Conservation (phyloP, 2,113 vertebrate genomes). For the Oreochromis tanganicae region DNA sequence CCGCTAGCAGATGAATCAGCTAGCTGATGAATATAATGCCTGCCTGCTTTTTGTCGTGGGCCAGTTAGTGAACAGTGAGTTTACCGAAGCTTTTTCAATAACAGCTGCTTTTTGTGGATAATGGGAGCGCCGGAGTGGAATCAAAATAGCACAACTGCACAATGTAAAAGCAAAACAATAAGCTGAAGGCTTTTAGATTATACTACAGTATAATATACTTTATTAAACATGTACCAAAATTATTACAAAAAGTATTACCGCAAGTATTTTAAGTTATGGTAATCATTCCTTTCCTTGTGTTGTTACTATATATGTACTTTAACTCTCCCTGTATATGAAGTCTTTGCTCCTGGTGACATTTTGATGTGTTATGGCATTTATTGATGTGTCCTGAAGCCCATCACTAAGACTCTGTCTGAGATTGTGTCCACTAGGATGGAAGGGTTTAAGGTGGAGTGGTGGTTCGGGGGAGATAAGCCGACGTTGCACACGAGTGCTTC, state of each 20-base stretch:
- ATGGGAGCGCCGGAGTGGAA: background rate
- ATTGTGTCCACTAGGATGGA: slow-evolving; percentile 19
- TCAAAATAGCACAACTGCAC: background rate
- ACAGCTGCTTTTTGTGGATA: background rate
- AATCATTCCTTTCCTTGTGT: background rate
- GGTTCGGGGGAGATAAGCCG: slow-evolving; percentile 33
- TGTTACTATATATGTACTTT: background rate
- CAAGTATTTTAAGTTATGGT: background rate
- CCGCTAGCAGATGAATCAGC: background rate
- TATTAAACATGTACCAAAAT: background rate
- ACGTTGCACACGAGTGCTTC: slow-evolving; percentile 41
- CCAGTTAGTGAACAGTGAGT: background rate
- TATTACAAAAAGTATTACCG: background rate
- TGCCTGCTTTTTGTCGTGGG: background rate
- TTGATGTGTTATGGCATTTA: slow-evolving; percentile 37
- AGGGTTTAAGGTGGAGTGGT: slow-evolving; percentile 22
- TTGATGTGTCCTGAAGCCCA: slow-evolving; percentile 27
- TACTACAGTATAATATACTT: background rate
- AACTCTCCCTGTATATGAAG: background rate
- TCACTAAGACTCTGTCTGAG: slow-evolving; percentile 21
- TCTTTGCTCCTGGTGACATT: slow-evolving; percentile 13
- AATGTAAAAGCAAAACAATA: background rate
- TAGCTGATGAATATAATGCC: background rate
- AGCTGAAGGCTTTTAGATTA: background rate
- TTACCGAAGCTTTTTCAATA: background rate